Evolutionary conservation across 2,113 vertebrate genomes (phyloP), one percentile per base, ranked within the genome.

Genomic region (Anhinga anhinga): DNA sequence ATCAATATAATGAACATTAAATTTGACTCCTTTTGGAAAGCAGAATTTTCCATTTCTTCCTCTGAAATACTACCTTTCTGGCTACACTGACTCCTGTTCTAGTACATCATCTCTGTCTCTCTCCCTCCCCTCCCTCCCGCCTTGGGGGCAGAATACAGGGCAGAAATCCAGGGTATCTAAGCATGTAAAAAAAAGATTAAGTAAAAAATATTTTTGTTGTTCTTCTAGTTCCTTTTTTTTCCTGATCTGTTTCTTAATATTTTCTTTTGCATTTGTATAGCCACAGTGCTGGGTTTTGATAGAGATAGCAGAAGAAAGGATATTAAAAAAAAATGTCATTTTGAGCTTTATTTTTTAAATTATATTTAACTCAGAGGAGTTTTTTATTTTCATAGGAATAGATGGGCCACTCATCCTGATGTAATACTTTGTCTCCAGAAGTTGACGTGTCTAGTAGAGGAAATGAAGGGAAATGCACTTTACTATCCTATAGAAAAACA

Each of bases 31-130:
- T 26, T 58, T 70, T 85, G 21, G 20, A 88, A 93, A 90, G 30
- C 6, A 53, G n/a, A 92, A 42, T 91, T 90, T 94, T 92, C 32
- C 50, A 58, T 82, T 90, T 82, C 9, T 83, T 92, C 15, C 27
- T 69, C 53, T 70, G 71, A 87, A 78, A 63, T 61, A 8, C 4
- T 62, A 5, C 15, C 21, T 77, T 79, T 86, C 15, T 50, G 44
- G 72, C 26, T 45, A 59, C 12, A 40, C 4, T 26, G 22, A 69
- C 11, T 19, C 25, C 56, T 42, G 3, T 62, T 82, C 36, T 36
- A 17, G 12, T 38, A 17, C 3, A 18, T 80, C 16, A 10, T 32
- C 38, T 40, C 13, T 26, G 17, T 38, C 11, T 27, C 4, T n/a
- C 5, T 6, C 9, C 42, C 18, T 18, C 19, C 17, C 18, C 15